phyloP scores from a whole-genome alignment of 2,797 vertebrate species.

The Euthynnus affinis region DNA sequence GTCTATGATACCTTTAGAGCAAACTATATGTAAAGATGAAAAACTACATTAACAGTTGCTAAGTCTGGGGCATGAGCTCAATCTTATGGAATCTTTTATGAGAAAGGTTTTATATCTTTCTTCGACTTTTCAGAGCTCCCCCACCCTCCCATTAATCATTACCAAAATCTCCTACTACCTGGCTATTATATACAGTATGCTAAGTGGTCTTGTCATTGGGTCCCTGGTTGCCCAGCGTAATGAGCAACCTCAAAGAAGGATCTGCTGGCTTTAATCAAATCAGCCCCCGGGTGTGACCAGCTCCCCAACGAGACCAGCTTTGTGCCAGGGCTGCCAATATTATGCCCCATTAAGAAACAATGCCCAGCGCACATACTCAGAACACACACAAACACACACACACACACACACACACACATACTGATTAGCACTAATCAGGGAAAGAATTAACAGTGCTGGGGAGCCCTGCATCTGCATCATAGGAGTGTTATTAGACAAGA shows the following conservation, averaged over 20 bases:
- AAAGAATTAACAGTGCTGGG: conserved; percentile 58
- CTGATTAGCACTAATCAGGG: conserved; percentile 63
- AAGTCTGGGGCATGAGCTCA: conserved; percentile 45
- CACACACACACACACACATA: conserved; percentile 39
- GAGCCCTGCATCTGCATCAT: conserved; percentile 46
- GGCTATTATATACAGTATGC: conserved; percentile 62
- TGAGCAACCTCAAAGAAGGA: conserved; percentile 71
- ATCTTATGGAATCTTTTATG: conserved; percentile 41
- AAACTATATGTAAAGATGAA: conserved; percentile 62
- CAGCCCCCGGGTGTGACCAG: conserved; percentile 60
- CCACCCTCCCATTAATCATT: conserved; percentile 52
- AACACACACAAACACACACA: conserved; percentile 33
- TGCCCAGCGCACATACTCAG: conserved; percentile 4
- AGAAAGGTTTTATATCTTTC: conserved; percentile 47
- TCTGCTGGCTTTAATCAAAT: conserved; percentile 79
- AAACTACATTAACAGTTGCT: conserved; percentile 63
- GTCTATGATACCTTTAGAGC: conserved; percentile 65
- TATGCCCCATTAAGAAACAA: conserved; percentile 73
- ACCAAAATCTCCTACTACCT: conserved; percentile 59
- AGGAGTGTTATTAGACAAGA: conserved; percentile 40
- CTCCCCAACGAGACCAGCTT: conserved; percentile 66
- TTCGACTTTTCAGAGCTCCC: conserved; percentile 21
- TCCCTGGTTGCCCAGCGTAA: conserved; percentile 63
- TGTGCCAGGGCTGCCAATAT: conserved; percentile 69
- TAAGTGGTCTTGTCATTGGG: conserved; percentile 67